Percentiles rank a stretch among this genome's conserved stretches.
phyloP scores from a whole-genome alignment of 1,140 invertebrate genomes.

The Drosophila tropicalis region DNA sequence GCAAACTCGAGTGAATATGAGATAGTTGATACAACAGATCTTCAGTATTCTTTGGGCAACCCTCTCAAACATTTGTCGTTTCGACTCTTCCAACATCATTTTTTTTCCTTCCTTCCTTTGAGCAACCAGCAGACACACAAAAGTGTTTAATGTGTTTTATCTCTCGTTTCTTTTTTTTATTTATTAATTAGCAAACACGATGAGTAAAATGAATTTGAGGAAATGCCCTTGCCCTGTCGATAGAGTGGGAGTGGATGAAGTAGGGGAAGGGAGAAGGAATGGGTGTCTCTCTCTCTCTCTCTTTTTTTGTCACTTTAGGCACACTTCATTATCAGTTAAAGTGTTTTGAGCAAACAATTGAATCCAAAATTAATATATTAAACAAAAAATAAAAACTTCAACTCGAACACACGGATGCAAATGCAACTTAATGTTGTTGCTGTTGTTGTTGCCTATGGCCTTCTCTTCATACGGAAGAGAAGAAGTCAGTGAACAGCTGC shows the following conservation, averaged over 20 bases:
- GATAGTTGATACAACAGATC: too few species aligned
- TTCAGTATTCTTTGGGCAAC: not conserved
- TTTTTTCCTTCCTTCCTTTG: constrained; percentile 1
- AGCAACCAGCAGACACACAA: not conserved
- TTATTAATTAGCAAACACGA: not conserved
- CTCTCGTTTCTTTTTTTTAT: not conserved
- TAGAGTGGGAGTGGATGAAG: not conserved
- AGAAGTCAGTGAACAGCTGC: constrained; percentile 41
- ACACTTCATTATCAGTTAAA: constrained; percentile 30
- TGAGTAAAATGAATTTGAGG: not conserved
- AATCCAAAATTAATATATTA: not conserved
- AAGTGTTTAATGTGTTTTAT: constrained; percentile 1
- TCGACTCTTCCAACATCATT: not conserved
- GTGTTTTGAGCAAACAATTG: constrained; percentile 22
- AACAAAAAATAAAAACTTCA: not conserved
- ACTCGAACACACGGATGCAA: constrained; percentile 35
- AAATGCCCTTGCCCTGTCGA: constrained; percentile 4
- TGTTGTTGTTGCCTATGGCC: constrained; percentile 11
- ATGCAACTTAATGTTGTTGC: constrained; percentile 32
- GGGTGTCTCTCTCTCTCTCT: constrained; percentile 1
- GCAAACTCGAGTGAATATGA: too few species aligned
- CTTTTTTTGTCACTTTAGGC: constrained; percentile 15
- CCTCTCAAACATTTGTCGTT: constrained; percentile 4
- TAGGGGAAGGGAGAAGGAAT: too few species aligned
- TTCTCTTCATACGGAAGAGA: constrained; percentile 40